These are phyloP conservation scores for Rhinopithecus roxellana DNA, from an alignment of 2,113 vertebrate species.

Conservation along the genomic window DNA sequence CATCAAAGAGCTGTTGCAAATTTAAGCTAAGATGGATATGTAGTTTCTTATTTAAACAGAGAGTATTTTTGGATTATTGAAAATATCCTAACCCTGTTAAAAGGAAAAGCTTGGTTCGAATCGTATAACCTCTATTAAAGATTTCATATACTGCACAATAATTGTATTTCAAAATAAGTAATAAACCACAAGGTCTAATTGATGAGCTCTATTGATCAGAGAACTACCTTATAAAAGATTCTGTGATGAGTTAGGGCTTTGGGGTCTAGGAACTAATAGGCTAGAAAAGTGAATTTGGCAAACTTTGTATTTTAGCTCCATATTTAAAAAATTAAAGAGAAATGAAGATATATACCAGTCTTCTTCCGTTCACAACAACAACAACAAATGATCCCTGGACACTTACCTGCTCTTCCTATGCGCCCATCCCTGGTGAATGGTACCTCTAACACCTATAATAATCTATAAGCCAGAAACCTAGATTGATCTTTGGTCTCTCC, in stretches of 20 bases:
- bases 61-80: background rate
- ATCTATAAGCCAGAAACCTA: background rate
- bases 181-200: background rate
- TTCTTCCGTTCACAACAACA: background rate
- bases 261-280: background rate
- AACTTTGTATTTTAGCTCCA: background rate
- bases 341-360: rapidly evolving
- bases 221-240: background rate
- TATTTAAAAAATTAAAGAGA: background rate
- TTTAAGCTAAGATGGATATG: background rate
- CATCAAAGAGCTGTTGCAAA: background rate
- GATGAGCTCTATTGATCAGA: background rate
- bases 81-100: background rate
- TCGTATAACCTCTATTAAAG: background rate
- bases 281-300: background rate
- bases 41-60: background rate
- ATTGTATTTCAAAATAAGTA: background rate
- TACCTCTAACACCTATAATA: background rate
- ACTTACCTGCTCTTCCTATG: background rate
- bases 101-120: background rate
- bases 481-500: background rate
- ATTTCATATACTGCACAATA: background rate
- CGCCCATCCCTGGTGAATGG: background rate
- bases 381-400: rapidly evolving
- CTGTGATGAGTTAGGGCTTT: background rate